Evolutionary conservation across 2,797 vertebrate species (phyloP), one percentile per base, ranked within the genome.

Genomic region (Xenopus petersii): DNA sequence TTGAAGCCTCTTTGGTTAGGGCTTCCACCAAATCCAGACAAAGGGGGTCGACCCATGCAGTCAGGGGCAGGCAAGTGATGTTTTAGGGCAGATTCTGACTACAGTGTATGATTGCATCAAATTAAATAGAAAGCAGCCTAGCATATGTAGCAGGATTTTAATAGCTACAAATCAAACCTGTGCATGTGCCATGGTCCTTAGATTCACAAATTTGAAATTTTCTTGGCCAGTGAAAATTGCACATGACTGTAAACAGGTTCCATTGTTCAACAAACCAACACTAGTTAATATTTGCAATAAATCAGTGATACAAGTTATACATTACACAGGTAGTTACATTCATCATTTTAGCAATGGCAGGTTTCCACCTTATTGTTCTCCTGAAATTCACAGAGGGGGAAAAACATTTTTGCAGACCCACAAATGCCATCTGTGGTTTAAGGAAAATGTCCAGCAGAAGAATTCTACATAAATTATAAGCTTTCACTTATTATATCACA

Each of bases 281-380:
- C 55, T 75, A 12, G 56, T 66, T 58, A 61, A 42, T 15, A 49
- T 30, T 51, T n/a, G 13, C 36, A 67, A 60, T 54, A 42, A 76
- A 71, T 76, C 75, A 71, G 69, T 61, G 66, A 55, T 70, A 47
- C 6, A 54, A 70, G 73, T 71, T 70, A 71, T 60, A 71, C 63
- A 66, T 71, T 70, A 66, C 54, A 24, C 24, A 51, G n/a, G 10
- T 55, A 71, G 33, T 12, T 13, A 36, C 59, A 71, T 71, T 42
- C 54, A 65, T 76, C 42, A 75, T 58, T 64, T 63, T 67, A 21
- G 36, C 10, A 21, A 62, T 62, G 55, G 55, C 33, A 54, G 56
- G 47, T 51, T 60, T 13, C 54, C 26, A 60, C 30, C 55, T 17
- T 64, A n/a, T 46, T 16, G 17, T 15, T 71, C 12, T 46, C 7